These are phyloP conservation scores for Henricia sp. DNA, from an alignment of 53 echinoderm and acorn worm genomes.

Conservation along the genomic window DNA sequence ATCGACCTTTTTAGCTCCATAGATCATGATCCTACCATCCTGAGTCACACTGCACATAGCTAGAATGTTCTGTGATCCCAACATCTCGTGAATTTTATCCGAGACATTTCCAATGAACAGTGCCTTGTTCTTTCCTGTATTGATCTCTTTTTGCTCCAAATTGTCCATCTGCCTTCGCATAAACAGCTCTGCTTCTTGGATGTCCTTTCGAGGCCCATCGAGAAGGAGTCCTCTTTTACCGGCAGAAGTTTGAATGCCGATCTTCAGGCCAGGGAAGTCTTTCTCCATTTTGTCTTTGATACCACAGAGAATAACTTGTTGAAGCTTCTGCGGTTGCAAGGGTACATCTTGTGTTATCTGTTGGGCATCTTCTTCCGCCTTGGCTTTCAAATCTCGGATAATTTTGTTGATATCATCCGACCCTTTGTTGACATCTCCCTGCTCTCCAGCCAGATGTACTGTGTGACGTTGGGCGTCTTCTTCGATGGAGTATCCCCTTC, in stretches of 20 bases:
- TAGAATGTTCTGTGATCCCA: constrained; percentile 14
- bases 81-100: constrained; percentile 58
- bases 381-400: constrained; percentile 25
- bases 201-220: constrained; percentile 41
- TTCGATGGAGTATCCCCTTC: background rate
- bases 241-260: background rate
- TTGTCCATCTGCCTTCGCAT: constrained; percentile 23
- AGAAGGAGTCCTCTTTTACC: constrained; percentile 10
- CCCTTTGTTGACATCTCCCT: constrained; percentile 15
- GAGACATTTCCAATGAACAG: background rate
- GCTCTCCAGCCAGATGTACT: constrained; percentile 30
- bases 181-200: constrained; percentile 18
- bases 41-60: constrained; percentile 35
- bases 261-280: constrained; percentile 33
- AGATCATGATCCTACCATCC: constrained; percentile 22
- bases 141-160: background rate
- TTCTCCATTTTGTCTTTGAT: constrained; percentile 25
- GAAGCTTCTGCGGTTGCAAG: constrained; percentile 18
- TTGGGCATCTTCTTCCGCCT: constrained; percentile 48
- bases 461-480: background rate
- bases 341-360: background rate
- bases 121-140: constrained; percentile 8
- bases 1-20: constrained; percentile 11
- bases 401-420: background rate
- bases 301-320: constrained; percentile 27